Base-by-base conservation (phyloP, 2,888 invertebrate genomes). In the Laspeyria flexula region DNA sequence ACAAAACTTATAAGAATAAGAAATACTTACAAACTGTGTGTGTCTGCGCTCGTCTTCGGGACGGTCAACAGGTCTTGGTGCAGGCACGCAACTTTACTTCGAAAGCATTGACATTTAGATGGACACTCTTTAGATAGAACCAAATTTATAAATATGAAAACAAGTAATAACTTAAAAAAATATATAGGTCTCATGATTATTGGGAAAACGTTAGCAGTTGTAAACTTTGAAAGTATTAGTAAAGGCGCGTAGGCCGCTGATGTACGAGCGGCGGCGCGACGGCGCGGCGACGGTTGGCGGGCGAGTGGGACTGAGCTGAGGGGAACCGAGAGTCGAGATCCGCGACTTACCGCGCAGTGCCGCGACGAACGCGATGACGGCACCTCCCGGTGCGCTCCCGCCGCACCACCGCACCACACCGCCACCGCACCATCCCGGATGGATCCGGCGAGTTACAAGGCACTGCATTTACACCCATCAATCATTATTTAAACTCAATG, bases 1-100 rank as follows among this genome's bases (percentile, higher is more conserved):
- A 29, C 31, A 56, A 50, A 51, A 65, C 38, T 58, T 63, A 50
- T 63, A 54, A 65, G n/a, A 44, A 52, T 40, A 44, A 40, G 45
- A 53, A 46, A 50, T 78, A 89, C 89, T 88, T 75, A 90, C 89
- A 90, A 71, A 11, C 86, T 88, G 58, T 83, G 80, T n/a, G 82
- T 79, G 42, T 88, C 84, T 37, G 66, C 43, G 33, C 87, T 75
- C 9, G 79, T 67, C 53, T 74, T 77, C 50, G 89, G 89, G 29
- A 88, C 75, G 18, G 72, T 71, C 51, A 68, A 70, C 61, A 89
- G 69, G 53, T 81, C 81, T 56, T 83, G 82, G 42, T 83, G 83
- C 18, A 88, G 67, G 61, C 89, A 89, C 3, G 82, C 75, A 21
- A 88, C 81, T 56, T 83, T 75, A 54, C 75, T 84, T 35, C 79